A percentile compares a stretch with the other conserved stretches of the same genome.
Conservation (phyloP, 2,797 vertebrate genomes). For the Brachyalestes nurse region DNA sequence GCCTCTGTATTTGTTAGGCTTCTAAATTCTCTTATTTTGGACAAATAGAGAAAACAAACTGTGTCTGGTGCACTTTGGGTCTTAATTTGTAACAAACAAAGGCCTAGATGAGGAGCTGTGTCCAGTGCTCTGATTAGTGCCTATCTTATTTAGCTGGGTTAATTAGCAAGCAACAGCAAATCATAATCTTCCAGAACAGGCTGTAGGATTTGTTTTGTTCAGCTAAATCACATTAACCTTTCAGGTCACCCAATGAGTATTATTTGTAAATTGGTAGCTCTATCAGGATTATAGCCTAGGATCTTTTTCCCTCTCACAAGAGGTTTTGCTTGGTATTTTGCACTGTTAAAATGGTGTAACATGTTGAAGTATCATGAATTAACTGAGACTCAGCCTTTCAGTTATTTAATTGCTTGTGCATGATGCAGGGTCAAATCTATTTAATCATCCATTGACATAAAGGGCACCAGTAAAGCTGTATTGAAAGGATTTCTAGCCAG, state of each 20-base stretch:
- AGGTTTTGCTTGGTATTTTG: conserved; percentile 39
- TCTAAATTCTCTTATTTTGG: conserved; percentile 30
- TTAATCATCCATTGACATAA: conserved; percentile 48
- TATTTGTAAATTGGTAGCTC: conserved; percentile 51
- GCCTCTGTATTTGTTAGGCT: background rate
- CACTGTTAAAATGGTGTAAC: conserved; percentile 28
- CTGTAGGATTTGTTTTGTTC: conserved; percentile 49
- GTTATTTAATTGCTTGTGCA: conserved; percentile 51
- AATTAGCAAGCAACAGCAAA: conserved; percentile 49
- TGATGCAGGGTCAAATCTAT: conserved; percentile 48
- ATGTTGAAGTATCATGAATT: conserved; percentile 48
- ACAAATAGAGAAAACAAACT: conserved; percentile 36
- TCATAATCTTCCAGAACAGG: conserved; percentile 45
- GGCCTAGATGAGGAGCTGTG: conserved; percentile 29
- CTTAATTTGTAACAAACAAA: conserved; percentile 39
- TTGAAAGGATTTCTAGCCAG: conserved; percentile 23
- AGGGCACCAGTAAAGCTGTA: conserved; percentile 38
- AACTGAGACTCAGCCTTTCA: conserved; percentile 41
- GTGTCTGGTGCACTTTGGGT: conserved; percentile 28
- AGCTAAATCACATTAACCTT: conserved; percentile 55
- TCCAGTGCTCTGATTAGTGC: conserved; percentile 18
- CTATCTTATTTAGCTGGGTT: conserved; percentile 45
- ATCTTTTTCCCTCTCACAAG: conserved; percentile 39
- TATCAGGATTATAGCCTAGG: conserved; percentile 48
- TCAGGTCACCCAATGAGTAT: conserved; percentile 48